Conservation (phyloP, 2,888 invertebrate genomes). For the Chydorus sphaericus region DNA sequence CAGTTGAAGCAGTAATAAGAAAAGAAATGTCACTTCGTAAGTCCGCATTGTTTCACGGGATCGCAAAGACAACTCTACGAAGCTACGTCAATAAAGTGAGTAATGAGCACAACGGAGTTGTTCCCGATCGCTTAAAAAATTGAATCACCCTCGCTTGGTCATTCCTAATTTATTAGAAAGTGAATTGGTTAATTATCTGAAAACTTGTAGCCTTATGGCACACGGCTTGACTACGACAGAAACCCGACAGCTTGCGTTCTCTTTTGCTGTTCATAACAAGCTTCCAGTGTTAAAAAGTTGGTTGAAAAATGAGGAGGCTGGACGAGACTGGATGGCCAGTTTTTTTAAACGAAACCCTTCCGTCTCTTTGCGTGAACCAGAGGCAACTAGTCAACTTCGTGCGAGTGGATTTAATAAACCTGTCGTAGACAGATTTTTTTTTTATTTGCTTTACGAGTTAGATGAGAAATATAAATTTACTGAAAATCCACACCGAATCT, state of each 20-base stretch:
- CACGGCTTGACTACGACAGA: background rate
- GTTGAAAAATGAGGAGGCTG: conserved; percentile 7
- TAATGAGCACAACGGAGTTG: no score
- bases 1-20: no score
- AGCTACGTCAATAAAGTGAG: no score
- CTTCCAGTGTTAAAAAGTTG: background rate
- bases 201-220: conserved; percentile 6
- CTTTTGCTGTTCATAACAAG: background rate
- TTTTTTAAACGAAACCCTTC: conserved; percentile 8
- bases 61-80: no score
- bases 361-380: conserved; percentile 4
- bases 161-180: no score
- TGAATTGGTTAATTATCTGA: conserved; percentile 8
- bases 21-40: no score
- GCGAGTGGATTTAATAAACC: conserved; percentile 7
- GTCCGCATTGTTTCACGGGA: no score
- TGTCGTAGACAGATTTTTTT: background rate
- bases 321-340: conserved; percentile 1
- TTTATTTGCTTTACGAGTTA: no score
- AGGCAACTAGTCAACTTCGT: conserved; percentile 9
- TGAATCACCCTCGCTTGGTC: no score
- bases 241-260: background rate
- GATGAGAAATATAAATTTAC: background rate
- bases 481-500: background rate
- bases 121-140: no score